phyloP scores from a whole-genome alignment of 1,140 invertebrate genomes.

The Oncopeltus fasciatus region DNA sequence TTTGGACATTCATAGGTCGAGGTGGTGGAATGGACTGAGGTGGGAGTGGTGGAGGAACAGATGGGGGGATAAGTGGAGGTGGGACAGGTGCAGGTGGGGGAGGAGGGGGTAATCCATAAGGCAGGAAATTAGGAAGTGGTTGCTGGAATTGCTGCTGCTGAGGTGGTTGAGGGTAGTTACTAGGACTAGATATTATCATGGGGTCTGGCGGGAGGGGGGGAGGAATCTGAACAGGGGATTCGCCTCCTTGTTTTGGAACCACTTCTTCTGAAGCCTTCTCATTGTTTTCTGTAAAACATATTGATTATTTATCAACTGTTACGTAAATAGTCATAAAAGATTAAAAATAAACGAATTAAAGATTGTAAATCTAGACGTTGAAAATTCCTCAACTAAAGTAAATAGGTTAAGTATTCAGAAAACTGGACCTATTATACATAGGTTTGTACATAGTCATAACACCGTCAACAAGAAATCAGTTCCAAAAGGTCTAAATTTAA shows the following conservation, averaged over 20 bases:
- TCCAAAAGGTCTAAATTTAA: no score
- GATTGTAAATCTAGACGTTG: no score
- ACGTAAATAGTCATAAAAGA: no score
- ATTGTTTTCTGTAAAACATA: neutral
- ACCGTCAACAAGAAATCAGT: no score
- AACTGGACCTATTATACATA: no score
- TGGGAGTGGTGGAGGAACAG: conserved; percentile 27
- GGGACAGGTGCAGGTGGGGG: conserved; percentile 19
- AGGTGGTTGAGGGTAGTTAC: conserved; percentile 3
- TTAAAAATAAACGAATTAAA: no score
- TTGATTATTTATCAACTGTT: no score
- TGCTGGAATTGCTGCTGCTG: conserved; percentile 12
- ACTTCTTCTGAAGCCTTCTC: neutral
- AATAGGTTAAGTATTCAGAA: no score
- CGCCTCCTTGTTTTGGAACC: neutral
- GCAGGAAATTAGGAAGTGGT: conserved; percentile 14
- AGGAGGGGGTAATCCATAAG: conserved; percentile 15
- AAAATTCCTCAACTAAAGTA: no score
- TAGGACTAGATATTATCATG: conserved; percentile 16
- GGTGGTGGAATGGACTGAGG: conserved; percentile 33
- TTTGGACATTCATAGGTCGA: conserved; percentile 34
- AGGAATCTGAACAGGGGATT: conserved; percentile 22
- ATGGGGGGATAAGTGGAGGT: neutral
- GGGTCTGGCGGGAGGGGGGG: conserved; percentile 25
- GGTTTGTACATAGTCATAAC: no score